Percentiles rank a stretch among this genome's conserved stretches.
phyloP scores from a whole-genome alignment of 2,113 vertebrate species.

The Chrysochloris asiatica region DNA sequence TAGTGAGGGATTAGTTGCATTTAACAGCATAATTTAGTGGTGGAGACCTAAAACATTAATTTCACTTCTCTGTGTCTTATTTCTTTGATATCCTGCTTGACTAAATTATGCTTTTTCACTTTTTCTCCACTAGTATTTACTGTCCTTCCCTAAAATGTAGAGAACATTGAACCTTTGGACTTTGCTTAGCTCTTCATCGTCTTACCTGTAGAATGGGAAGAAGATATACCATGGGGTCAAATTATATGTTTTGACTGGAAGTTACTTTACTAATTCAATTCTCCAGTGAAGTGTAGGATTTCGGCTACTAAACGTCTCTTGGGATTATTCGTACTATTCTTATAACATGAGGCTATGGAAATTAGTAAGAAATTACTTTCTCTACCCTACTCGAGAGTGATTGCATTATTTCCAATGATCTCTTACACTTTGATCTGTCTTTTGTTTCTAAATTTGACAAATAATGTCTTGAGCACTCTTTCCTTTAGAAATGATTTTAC shows the following conservation, averaged over 20 bases:
- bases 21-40: constrained; percentile 30
- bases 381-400: background rate
- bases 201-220: background rate
- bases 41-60: background rate
- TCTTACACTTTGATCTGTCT: constrained; percentile 50
- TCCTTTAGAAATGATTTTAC: constrained; percentile 66
- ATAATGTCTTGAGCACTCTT: constrained; percentile 59
- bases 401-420: constrained; percentile 37
- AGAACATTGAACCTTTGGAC: background rate
- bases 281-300: background rate
- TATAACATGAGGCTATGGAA: background rate
- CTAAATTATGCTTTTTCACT: constrained; percentile 9
- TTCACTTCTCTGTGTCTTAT: background rate
- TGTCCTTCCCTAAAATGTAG: background rate
- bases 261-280: constrained; percentile 38
- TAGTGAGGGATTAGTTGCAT: constrained; percentile 17
- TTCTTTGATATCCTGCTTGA: background rate
- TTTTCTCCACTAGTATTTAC: background rate
- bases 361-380: constrained; percentile 60
- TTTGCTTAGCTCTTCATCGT: background rate
- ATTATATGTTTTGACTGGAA: background rate
- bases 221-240: background rate
- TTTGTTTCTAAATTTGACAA: constrained; percentile 65
- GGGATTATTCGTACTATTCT: background rate
- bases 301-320: constrained; percentile 42